Percentiles rank a stretch among this genome's conserved stretches.
phyloP scores from a whole-genome alignment of 2,113 vertebrate species.

The Crotalus horridus region DNA sequence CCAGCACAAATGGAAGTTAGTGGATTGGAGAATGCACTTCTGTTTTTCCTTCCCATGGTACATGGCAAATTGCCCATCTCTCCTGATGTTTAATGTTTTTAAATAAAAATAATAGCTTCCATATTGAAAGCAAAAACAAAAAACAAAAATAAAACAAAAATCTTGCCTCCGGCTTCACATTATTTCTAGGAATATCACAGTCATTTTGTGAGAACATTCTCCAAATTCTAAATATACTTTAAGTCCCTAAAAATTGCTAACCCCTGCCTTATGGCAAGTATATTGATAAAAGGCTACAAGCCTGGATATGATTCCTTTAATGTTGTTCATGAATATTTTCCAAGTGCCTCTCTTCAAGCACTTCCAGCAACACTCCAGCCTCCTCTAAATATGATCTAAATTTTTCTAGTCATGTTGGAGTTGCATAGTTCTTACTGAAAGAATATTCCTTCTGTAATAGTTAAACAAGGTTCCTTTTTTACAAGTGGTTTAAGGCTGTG shows the following conservation, averaged over 20 bases:
- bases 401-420: slow-evolving; percentile 21
- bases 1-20: neutral
- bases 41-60: neutral
- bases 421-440: slow-evolving; percentile 21
- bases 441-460: slow-evolving; percentile 23
- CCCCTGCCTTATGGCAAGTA: neutral
- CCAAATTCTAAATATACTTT: neutral
- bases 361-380: neutral
- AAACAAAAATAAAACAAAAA: neutral
- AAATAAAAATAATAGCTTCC: neutral
- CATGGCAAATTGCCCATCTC: neutral
- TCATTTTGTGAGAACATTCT: neutral
- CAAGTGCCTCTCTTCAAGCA: neutral
- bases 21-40: neutral
- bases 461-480: slow-evolving; percentile 35
- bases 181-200: neutral
- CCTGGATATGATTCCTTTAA: neutral
- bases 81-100: neutral
- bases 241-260: neutral
- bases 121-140: neutral
- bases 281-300: neutral
- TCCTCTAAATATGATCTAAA: slow-evolving; percentile 18
- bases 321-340: neutral
- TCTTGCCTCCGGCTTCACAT: neutral
- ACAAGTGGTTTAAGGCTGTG: neutral